A percentile compares a stretch with the other conserved stretches of the same genome.
phyloP scores from a whole-genome alignment of 2,888 invertebrate genomes.

The Onthophagus sagittarius region DNA sequence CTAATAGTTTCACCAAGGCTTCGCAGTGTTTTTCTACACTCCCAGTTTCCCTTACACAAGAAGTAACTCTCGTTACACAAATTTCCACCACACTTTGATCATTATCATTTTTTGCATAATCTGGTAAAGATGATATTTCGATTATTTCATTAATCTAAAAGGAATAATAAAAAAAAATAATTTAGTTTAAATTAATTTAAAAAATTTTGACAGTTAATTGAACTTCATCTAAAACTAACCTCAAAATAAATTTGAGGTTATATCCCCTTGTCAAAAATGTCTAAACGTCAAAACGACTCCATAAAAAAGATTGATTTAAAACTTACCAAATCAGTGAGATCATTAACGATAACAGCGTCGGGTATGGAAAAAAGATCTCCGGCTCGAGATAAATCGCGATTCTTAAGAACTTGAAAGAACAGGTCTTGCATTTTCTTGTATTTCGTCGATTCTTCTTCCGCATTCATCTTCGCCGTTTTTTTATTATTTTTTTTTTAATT shows the following conservation, averaged over 20 bases:
- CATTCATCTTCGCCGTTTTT: conserved; percentile 23
- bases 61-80: conserved; percentile 85
- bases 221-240: not conserved
- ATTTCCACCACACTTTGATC: conserved; percentile 95
- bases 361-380: conserved; percentile 87
- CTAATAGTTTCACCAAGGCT: conserved; percentile 77
- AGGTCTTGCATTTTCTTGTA: conserved; percentile 77
- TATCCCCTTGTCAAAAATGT: too few species aligned
- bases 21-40: conserved; percentile 84
- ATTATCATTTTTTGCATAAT: conserved; percentile 82
- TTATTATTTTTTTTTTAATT: not conserved
- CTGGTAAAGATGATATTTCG: conserved; percentile 76
- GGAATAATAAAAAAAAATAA: too few species aligned
- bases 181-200: too few species aligned
- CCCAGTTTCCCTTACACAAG: conserved; percentile 84
- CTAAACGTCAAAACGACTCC: too few species aligned
- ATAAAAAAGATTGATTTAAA: conserved; percentile 32
- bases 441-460: conserved; percentile 21
- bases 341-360: conserved; percentile 81
- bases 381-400: conserved; percentile 84
- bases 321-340: conserved; percentile 78
- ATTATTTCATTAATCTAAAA: conserved; percentile 68
- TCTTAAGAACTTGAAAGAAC: conserved; percentile 83
- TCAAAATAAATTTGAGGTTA: conserved; percentile 32
- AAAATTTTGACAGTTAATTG: not conserved